These are phyloP conservation scores for Danio kyathit DNA, from an alignment of 2,797 vertebrate genomes.

Conservation along the genomic window DNA sequence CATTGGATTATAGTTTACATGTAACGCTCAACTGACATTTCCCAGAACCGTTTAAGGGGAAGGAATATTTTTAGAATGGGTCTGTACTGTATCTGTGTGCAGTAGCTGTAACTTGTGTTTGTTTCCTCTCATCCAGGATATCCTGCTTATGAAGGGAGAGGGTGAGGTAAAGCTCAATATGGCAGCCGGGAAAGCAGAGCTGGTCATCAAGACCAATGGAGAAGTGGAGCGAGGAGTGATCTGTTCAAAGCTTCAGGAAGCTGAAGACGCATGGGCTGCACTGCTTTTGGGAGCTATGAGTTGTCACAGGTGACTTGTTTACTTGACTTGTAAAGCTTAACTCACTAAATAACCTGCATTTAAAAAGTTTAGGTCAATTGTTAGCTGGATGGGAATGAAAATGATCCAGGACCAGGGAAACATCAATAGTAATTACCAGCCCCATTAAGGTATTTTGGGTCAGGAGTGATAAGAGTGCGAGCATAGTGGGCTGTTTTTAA, in stretches of 20 bases:
- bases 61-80: conserved; percentile 52
- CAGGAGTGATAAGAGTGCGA: conserved; percentile 27
- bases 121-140: conserved; percentile 82
- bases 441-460: conserved; percentile 12
- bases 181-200: conserved; percentile 94
- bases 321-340: not conserved
- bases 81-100: conserved; percentile 36
- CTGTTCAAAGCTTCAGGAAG: conserved; percentile 86
- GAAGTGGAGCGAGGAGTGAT: conserved; percentile 86
- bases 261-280: conserved; percentile 88
- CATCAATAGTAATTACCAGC: conserved; percentile 13
- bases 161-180: conserved; percentile 97
- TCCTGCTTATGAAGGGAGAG: conserved; percentile 95
- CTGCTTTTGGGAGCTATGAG: conserved; percentile 85
- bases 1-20: not conserved
- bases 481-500: conserved; percentile 34
- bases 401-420: conserved; percentile 1
- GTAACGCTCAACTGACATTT: conserved; percentile 3
- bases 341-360: not conserved
- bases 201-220: conserved; percentile 85
- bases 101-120: conserved; percentile 41
- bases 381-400: not conserved
- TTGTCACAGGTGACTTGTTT: conserved; percentile 87
- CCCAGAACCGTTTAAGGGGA: conserved; percentile 9
- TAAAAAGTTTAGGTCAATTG: conserved; percentile 13